Conservation (phyloP, 2,888 invertebrate species). For the Gasteruption jaculator region DNA sequence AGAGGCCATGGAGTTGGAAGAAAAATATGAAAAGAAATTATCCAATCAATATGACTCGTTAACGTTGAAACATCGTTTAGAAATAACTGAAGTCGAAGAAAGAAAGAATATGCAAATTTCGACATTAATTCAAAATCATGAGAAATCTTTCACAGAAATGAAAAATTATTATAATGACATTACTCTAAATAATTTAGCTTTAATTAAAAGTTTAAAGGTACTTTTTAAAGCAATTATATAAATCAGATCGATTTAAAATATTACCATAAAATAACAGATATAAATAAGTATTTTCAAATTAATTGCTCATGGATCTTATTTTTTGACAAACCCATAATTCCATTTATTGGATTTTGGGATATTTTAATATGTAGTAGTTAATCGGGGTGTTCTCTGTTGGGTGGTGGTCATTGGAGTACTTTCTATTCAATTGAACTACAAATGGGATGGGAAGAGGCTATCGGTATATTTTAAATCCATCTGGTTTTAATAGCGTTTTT, state of each 20-base stretch:
- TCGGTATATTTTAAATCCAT: too few species aligned
- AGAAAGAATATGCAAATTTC: conserved; percentile 84
- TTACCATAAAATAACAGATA: too few species aligned
- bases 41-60: conserved; percentile 67
- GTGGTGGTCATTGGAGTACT: too few species aligned
- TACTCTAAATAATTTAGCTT: conserved; percentile 84
- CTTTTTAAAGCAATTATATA: conserved; percentile 12
- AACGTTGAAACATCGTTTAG: conserved; percentile 71
- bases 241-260: too few species aligned
- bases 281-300: not conserved
- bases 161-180: conserved; percentile 95
- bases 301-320: not conserved
- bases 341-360: too few species aligned
- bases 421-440: too few species aligned
- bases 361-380: too few species aligned
- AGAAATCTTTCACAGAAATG: conserved; percentile 80
- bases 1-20: conserved; percentile 66
- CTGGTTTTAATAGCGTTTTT: too few species aligned
- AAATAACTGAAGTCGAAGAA: conserved; percentile 86
- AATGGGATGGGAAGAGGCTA: too few species aligned
- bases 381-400: too few species aligned
- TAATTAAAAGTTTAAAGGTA: conserved; percentile 85
- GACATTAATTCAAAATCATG: conserved; percentile 76
- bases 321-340: not conserved
- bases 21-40: conserved; percentile 72